phyloP scores from a whole-genome alignment of 64 coral and sea anemone genomes.

The Orbicella faveolata region DNA sequence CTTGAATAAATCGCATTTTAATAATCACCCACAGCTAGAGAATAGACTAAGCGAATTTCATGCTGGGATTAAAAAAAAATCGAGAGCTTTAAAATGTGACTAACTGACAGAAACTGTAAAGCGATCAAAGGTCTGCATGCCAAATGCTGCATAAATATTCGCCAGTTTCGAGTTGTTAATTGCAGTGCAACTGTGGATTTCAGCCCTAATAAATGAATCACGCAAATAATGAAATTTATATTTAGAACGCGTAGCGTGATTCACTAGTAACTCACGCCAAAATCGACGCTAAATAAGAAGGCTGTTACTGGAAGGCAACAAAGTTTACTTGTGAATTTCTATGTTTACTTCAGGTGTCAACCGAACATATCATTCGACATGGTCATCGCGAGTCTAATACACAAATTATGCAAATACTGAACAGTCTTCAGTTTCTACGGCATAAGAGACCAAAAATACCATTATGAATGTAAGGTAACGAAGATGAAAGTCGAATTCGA shows the following conservation, averaged over 20 bases:
- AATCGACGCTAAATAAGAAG: background rate
- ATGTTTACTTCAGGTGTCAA: background rate
- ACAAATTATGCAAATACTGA: background rate
- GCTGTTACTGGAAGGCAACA: background rate
- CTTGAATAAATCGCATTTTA: constrained; percentile 7
- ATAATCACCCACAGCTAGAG: constrained; percentile 1
- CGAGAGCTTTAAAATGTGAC: background rate
- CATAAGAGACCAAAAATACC: background rate
- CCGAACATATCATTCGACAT: background rate
- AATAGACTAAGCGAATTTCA: background rate
- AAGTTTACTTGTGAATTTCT: background rate
- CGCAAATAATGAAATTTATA: background rate
- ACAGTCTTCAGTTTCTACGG: background rate
- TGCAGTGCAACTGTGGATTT: background rate
- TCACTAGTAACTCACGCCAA: background rate
- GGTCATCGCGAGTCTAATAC: background rate
- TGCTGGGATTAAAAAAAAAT: background rate
- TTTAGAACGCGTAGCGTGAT: background rate
- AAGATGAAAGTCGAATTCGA: background rate
- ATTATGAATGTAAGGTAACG: background rate
- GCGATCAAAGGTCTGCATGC: background rate
- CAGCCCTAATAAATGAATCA: background rate
- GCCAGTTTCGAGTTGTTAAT: background rate
- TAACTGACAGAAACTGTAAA: background rate
- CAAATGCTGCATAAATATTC: background rate